Conservation (phyloP, 1,140 invertebrate genomes). For the Choristoneura fumiferana region DNA sequence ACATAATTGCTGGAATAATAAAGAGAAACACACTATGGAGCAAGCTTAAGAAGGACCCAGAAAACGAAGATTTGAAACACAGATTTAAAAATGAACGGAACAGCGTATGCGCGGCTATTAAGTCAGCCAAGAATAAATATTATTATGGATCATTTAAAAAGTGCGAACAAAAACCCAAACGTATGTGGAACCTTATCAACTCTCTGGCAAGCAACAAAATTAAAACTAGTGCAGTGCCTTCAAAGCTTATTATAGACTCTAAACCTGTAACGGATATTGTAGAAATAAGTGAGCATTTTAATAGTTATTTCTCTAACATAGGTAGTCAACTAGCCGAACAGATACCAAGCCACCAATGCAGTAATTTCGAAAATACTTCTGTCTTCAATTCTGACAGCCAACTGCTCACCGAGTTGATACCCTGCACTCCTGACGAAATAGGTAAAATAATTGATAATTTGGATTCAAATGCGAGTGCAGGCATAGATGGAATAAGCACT, state of each 20-base stretch:
- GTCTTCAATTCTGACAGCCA: not conserved
- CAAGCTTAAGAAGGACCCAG: constrained; percentile 20
- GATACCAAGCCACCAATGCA: not conserved
- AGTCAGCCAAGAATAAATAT: constrained; percentile 23
- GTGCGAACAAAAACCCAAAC: constrained; percentile 24
- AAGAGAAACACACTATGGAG: constrained; percentile 21
- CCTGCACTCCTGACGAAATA: no score
- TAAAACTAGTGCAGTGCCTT: constrained; percentile 21
- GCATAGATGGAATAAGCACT: constrained; percentile 20
- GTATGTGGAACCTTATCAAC: constrained; percentile 35
- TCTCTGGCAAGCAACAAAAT: constrained; percentile 28
- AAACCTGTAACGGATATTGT: constrained; percentile 19
- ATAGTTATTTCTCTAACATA: constrained; percentile 27
- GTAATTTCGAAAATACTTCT: not conserved
- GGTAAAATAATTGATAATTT: constrained; percentile 18
- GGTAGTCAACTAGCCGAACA: constrained; percentile 22
- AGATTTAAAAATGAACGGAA: constrained; percentile 14
- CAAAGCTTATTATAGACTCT: constrained; percentile 22
- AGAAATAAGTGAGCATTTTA: constrained; percentile 32
- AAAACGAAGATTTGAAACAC: constrained; percentile 13
- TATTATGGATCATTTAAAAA: constrained; percentile 25
- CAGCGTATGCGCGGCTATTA: constrained; percentile 20
- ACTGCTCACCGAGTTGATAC: no score
- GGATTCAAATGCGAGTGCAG: constrained; percentile 19
- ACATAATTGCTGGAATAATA: constrained; percentile 30